Base-by-base conservation (phyloP, 2,888 invertebrate species). In the Aphidoletes aphidimyza region DNA sequence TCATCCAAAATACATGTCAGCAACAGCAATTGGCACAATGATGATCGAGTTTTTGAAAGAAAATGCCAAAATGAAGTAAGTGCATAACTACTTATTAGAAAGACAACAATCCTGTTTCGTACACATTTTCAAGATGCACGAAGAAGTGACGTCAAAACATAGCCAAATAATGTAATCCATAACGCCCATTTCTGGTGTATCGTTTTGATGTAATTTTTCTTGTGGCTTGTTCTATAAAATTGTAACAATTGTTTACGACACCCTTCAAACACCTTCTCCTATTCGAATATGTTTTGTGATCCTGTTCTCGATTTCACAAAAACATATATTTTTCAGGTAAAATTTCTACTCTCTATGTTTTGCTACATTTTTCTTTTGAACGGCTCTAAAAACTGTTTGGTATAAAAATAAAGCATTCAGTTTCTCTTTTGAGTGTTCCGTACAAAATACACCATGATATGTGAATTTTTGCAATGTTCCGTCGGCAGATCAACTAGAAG, bases 31-130 rank as follows among this genome's bases (percentile, higher is more conserved):
- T 81, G 81, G 37, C 22, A 81, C n/a, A 22, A 6, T n/a, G n/a
- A 3, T 5, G 19, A 78, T 9, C 17, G n/a, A 36, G 36, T 17
- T n/a, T 22, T n/a, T n/a, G 5, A 37, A 9, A 37, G n/a, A 36
- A 37, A 37, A 22, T 81, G n/a, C 37, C 36, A 36, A 81, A n/a
- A 81, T 81, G 22, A 81, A 36, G 37, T 81, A 81, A 81, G 81
- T 81, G 81, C 22, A 81, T 81, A 81, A 81, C 37, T 81, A 81
- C 81, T 81, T 37, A 81, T 81, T 81, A 81, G 81, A 81, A 81
- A 81, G 22, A 6, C 36, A 81, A 81, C 81, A 81, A 81, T 81
- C 19, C 3, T 36, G 17, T 22, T 54, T 17, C 36, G 36, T 3
- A 37, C 37, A n/a, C n/a, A n/a, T n/a, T n/a, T n/a, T 3, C 3